phyloP scores from a whole-genome alignment of 2,888 invertebrate genomes.

The Timandra comae region DNA sequence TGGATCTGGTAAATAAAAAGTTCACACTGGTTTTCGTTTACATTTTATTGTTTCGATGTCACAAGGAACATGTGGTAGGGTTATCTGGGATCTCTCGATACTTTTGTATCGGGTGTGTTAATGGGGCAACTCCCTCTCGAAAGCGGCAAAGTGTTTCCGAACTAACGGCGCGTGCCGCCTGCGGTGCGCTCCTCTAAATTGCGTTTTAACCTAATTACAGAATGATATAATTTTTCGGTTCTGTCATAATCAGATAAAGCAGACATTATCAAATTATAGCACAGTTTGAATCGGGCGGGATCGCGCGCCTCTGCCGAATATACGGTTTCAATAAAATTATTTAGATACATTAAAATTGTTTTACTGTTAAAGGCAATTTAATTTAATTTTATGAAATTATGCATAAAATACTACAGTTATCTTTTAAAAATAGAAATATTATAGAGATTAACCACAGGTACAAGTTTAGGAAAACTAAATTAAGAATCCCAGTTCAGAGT shows the following conservation, averaged over 20 bases:
- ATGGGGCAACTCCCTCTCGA: conserved; percentile 11
- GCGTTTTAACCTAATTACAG: conserved; percentile 74
- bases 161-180: conserved; percentile 50
- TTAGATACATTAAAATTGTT: conserved; percentile 12
- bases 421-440: too few relatives aligned
- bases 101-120: not conserved
- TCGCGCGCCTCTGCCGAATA: conserved; percentile 24
- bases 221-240: conserved; percentile 75
- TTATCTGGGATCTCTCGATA: not conserved
- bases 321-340: conserved; percentile 33
- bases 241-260: conserved; percentile 68
- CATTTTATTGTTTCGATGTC: too few relatives aligned
- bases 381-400: too few relatives aligned
- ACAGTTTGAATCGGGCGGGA: conserved; percentile 56
- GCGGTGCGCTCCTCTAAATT: conserved; percentile 69
- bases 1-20: too few relatives aligned
- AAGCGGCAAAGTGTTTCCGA: conserved; percentile 32
- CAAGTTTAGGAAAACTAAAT: too few relatives aligned
- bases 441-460: too few relatives aligned
- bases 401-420: too few relatives aligned
- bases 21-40: too few relatives aligned
- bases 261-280: conserved; percentile 69
- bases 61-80: too few relatives aligned
- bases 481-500: too few relatives aligned
- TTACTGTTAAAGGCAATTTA: too few relatives aligned